phyloP scores from a whole-genome alignment of 1,140 invertebrate genomes.

The Reticulitermes speratus region DNA sequence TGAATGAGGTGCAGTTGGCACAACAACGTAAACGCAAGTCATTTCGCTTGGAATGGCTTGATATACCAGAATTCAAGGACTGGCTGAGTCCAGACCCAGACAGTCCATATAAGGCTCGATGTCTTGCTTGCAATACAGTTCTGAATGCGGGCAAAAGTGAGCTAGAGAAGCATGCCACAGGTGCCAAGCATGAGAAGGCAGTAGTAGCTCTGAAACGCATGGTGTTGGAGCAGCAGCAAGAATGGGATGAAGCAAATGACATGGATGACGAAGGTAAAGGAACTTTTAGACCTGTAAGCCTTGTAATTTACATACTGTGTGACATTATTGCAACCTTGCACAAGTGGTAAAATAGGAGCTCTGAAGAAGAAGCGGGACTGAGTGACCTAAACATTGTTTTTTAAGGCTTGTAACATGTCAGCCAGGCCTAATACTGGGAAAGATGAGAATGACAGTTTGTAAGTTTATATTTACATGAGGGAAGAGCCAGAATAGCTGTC shows the following conservation, averaged over 20 bases:
- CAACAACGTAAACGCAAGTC: conserved; percentile 17
- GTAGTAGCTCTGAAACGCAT: conserved; percentile 20
- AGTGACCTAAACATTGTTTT: too few relatives aligned
- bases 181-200: conserved; percentile 39
- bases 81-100: conserved; percentile 26
- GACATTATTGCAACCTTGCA: too few relatives aligned
- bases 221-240: conserved; percentile 21
- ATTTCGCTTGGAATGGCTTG: conserved; percentile 29
- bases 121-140: conserved; percentile 41
- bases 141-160: conserved; percentile 43
- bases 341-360: too few relatives aligned
- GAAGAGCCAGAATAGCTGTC: too few relatives aligned
- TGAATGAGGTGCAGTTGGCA: conserved; percentile 21
- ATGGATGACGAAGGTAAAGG: neutral
- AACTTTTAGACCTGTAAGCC: neutral
- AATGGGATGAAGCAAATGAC: neutral
- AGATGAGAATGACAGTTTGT: too few relatives aligned
- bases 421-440: too few relatives aligned
- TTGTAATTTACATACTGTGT: too few relatives aligned
- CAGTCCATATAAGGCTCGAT: conserved; percentile 31
- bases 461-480: too few relatives aligned
- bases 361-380: too few relatives aligned
- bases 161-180: conserved; percentile 42
- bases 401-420: too few relatives aligned
- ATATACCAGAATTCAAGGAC: conserved; percentile 26